Conservation (phyloP, 35 echinoderm and acorn worm genomes). For the Hemicentrotus pulcherrimus region DNA sequence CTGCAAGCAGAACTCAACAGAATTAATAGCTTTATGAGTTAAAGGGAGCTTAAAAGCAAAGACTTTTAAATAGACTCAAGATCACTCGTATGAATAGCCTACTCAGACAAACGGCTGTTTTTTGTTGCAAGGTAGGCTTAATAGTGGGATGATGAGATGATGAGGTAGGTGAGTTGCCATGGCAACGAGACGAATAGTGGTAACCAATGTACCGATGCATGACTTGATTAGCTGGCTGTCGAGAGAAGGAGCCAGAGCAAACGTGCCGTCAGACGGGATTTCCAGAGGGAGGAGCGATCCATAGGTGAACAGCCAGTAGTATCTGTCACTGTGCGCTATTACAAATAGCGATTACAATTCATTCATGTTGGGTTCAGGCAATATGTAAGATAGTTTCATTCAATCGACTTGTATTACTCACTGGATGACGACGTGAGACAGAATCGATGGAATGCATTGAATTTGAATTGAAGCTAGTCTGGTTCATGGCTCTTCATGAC, state of each 20-base stretch:
- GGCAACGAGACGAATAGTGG: background rate
- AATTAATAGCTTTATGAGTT: background rate
- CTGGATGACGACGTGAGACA: background rate
- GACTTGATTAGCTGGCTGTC: slow-evolving; percentile 16
- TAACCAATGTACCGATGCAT: background rate
- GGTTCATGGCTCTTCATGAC: background rate
- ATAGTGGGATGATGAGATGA: background rate
- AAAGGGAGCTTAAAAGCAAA: background rate
- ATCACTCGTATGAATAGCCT: background rate
- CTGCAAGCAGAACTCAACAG: background rate
- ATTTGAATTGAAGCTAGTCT: background rate
- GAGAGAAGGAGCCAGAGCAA: slow-evolving; percentile 2
- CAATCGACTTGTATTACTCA: background rate
- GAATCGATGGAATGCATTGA: background rate
- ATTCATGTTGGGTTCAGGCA: background rate
- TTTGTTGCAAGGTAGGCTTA: background rate
- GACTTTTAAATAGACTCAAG: background rate
- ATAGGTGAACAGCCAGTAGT: background rate
- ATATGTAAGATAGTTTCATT: background rate
- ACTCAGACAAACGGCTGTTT: background rate
- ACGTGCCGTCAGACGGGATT: background rate
- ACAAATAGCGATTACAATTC: slow-evolving; percentile 6
- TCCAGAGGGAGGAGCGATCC: background rate
- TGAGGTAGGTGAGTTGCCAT: background rate
- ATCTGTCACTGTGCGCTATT: background rate